These are phyloP conservation scores for Syngnathus rostellatus DNA, from an alignment of 2,797 vertebrate genomes.

Conservation along the genomic window DNA sequence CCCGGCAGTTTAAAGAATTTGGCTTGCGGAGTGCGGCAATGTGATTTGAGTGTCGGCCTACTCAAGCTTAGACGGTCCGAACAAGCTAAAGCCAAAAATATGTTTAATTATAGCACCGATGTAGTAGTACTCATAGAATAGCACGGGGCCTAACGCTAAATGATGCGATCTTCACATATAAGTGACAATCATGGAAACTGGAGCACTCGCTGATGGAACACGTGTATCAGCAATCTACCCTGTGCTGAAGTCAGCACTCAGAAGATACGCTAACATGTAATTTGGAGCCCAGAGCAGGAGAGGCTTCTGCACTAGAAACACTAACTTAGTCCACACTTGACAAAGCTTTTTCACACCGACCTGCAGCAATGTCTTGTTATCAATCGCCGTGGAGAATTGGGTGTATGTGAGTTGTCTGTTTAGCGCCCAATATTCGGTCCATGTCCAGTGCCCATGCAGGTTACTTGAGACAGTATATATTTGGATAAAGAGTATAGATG, in stretches of 20 bases:
- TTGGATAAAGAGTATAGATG: slow-evolving; percentile 38
- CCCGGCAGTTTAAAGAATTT: slow-evolving; percentile 23
- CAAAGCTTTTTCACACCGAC: slow-evolving; percentile 15
- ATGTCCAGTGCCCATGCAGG: slow-evolving; percentile 23
- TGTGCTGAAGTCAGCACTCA: slow-evolving; percentile 59
- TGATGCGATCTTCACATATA: slow-evolving; percentile 38
- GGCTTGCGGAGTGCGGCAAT: slow-evolving; percentile 10
- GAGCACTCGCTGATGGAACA: slow-evolving; percentile 57
- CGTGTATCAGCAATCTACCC: slow-evolving; percentile 62
- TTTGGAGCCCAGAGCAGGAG: slow-evolving; percentile 47
- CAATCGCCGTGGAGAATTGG: slow-evolving; percentile 14
- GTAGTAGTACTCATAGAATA: background rate
- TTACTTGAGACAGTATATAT: slow-evolving; percentile 21
- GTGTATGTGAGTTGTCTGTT: slow-evolving; percentile 24
- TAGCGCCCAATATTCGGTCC: slow-evolving; percentile 21
- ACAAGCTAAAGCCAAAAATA: background rate
- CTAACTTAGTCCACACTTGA: slow-evolving; percentile 18
- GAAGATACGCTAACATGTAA: slow-evolving; percentile 59
- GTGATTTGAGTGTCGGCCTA: slow-evolving; percentile 4
- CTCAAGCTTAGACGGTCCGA: background rate
- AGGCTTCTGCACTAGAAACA: slow-evolving; percentile 24
- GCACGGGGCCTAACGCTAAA: slow-evolving; percentile 7
- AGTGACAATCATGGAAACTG: slow-evolving; percentile 59
- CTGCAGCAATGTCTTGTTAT: slow-evolving; percentile 4
- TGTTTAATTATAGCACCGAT: background rate